Conservation (phyloP, 2,113 vertebrate species). For the Reinhardtius hippoglossoides region DNA sequence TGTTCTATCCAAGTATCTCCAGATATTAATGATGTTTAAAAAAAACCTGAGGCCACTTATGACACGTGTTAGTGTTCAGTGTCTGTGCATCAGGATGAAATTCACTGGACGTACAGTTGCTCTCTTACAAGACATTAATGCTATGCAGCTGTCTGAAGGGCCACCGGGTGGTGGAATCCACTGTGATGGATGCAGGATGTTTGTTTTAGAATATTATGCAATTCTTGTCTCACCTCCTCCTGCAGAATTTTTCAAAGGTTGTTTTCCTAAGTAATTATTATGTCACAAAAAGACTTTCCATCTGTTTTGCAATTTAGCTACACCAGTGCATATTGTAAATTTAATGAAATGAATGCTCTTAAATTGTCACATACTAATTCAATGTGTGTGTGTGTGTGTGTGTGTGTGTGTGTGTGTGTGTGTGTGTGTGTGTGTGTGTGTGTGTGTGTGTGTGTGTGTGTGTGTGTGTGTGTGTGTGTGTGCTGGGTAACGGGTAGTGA, state of each 20-base stretch:
- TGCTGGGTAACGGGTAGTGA: slow-evolving; percentile 24
- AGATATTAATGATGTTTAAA: slow-evolving; percentile 19
- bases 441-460: slow-evolving; percentile 10
- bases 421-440: slow-evolving; percentile 12
- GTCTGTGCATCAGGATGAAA: slow-evolving; percentile 18
- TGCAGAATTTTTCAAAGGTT: neutral
- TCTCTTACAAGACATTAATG: neutral
- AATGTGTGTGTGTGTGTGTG: slow-evolving; percentile 14
- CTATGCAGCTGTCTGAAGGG: no score
- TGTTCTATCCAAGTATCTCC: neutral
- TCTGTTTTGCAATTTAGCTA: slow-evolving; percentile 15
- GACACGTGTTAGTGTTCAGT: slow-evolving; percentile 11
- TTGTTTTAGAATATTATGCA: neutral
- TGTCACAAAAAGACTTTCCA: slow-evolving; percentile 42
- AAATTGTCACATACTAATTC: slow-evolving; percentile 52
- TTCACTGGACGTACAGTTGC: neutral
- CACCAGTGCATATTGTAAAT: slow-evolving; percentile 55
- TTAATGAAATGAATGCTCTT: slow-evolving; percentile 53
- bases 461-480: slow-evolving; percentile 3
- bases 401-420: slow-evolving; percentile 3
- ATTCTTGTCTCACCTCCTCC: neutral
- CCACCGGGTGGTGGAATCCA: no score
- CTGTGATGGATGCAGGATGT: no score
- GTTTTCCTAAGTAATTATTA: neutral
- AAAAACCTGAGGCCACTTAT: neutral